Conservation (phyloP, 1,140 invertebrate genomes). For the Drepana arcuata region DNA sequence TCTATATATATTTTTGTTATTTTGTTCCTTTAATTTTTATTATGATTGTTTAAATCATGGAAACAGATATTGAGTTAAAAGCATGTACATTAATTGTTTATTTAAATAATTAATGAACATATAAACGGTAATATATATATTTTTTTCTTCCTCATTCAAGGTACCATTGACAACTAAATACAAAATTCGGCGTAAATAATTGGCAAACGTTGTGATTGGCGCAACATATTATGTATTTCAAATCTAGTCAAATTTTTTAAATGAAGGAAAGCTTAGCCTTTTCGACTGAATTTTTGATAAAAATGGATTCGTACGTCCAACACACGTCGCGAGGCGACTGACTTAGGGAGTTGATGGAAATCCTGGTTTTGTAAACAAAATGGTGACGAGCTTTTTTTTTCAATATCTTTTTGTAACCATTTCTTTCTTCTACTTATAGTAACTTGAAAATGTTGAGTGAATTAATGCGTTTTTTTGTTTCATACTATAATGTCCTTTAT, state of each 20-base stretch:
- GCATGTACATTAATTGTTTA: too few relatives aligned
- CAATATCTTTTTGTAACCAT: conserved; percentile 31
- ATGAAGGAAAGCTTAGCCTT: conserved; percentile 44
- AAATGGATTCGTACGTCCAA: conserved; percentile 60
- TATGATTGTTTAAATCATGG: conserved; percentile 62
- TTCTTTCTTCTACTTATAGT: conserved; percentile 53
- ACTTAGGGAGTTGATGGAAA: conserved; percentile 56
- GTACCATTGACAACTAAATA: too few relatives aligned
- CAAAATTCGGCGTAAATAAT: conserved; percentile 19
- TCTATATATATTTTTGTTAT: conserved; percentile 66
- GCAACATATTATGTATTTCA: conserved; percentile 49
- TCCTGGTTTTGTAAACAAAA: conserved; percentile 62
- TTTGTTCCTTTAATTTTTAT: conserved; percentile 70
- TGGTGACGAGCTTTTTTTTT: too few relatives aligned
- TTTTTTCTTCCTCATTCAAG: too few relatives aligned
- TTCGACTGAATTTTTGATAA: conserved; percentile 61
- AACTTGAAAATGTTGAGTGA: conserved; percentile 48
- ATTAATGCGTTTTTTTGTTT: conserved; percentile 38
- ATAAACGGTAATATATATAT: too few relatives aligned
- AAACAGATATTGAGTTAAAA: too few relatives aligned
- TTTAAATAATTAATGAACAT: too few relatives aligned
- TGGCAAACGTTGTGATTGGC: conserved; percentile 52
- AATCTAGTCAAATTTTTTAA: conserved; percentile 69
- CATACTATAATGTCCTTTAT: conserved; percentile 58
- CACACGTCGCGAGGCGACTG: conserved; percentile 55